Percentiles rank a stretch among this genome's conserved stretches.
Evolutionary conservation across 2,113 vertebrate species (phyloP).

Genomic region (Datnioides undecimradiatus): DNA sequence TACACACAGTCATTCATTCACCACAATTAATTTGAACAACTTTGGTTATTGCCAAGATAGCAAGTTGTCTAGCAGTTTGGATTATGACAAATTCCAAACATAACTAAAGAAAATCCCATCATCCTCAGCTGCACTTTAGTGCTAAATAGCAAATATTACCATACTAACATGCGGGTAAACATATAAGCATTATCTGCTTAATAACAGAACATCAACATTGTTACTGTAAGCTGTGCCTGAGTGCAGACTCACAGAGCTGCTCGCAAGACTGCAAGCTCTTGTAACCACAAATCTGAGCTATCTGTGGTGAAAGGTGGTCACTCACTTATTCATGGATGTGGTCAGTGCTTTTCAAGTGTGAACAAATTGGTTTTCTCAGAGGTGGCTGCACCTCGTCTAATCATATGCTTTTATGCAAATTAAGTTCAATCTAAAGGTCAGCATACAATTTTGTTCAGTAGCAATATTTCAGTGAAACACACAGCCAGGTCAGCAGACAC

Average conservation of each 20-base stretch:
- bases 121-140: neutral
- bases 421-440: conserved; percentile 52
- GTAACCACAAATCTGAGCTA: neutral
- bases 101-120: neutral
- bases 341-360: conserved; percentile 43
- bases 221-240: neutral
- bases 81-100: neutral
- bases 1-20: neutral
- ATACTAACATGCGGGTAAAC: neutral
- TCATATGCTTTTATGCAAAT: conserved; percentile 70
- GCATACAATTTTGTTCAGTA: conserved; percentile 49
- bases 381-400: conserved; percentile 43
- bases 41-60: too few species aligned
- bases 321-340: conserved; percentile 34
- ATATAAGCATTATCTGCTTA: conserved; percentile 1
- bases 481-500: conserved; percentile 32
- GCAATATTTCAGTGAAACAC: conserved; percentile 34
- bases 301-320: conserved; percentile 20
- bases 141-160: neutral
- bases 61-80: neutral
- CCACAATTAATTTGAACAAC: neutral
- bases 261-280: neutral
- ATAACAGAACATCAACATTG: neutral
- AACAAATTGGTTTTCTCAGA: conserved; percentile 47
- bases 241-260: neutral